Conservation (phyloP, 2,888 invertebrate species). For the Pilophorus perplexus region DNA sequence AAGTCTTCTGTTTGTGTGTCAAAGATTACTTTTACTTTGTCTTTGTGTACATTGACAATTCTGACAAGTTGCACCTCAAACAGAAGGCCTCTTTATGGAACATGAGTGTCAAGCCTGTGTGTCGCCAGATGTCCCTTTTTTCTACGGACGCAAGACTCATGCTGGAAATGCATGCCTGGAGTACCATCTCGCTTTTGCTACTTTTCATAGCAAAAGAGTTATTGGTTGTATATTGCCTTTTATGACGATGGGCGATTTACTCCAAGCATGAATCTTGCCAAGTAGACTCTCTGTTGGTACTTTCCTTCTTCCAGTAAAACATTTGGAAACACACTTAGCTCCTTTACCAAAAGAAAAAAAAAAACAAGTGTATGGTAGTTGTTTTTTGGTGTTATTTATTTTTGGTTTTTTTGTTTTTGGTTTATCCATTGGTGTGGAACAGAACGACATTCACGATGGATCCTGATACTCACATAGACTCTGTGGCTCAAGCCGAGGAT, state of each 20-base stretch:
- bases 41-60: not conserved
- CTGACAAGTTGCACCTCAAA: not conserved
- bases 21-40: not conserved
- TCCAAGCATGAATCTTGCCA: constrained; percentile 7
- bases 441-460: constrained; percentile 97
- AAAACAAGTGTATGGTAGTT: constrained; percentile 40
- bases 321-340: constrained; percentile 56
- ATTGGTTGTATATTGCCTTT: constrained; percentile 2
- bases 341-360: constrained; percentile 22
- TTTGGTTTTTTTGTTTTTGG: constrained; percentile 41
- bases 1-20: constrained; percentile 1
- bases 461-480: constrained; percentile 96
- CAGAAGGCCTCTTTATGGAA: not conserved
- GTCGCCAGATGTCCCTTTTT: constrained; percentile 38
- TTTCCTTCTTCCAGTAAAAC: constrained; percentile 44
- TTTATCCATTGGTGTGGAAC: constrained; percentile 53
- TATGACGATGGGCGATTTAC: constrained; percentile 8
- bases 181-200: constrained; percentile 18
- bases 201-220: constrained; percentile 14
- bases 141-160: constrained; percentile 20
- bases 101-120: constrained; percentile 31
- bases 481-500: constrained; percentile 95
- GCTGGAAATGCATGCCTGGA: constrained; percentile 24
- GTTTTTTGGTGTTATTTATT: constrained; percentile 48
- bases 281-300: not conserved